These are phyloP conservation scores for Vanacampus margaritifer DNA, from an alignment of 2,113 vertebrate species.

Conservation along the genomic window DNA sequence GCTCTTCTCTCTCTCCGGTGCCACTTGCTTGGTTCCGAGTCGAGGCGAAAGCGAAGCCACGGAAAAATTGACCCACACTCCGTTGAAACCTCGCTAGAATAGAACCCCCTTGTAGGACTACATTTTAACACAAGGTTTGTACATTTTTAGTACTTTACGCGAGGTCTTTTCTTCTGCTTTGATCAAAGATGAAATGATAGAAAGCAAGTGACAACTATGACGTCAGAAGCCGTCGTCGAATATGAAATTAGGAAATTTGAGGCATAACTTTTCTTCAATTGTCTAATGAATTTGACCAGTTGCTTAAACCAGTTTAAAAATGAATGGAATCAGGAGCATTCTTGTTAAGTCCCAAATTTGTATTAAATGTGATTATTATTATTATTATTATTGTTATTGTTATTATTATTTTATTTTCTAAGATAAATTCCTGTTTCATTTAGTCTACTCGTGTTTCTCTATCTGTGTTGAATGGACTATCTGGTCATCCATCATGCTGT, in stretches of 20 bases:
- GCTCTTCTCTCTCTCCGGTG: neutral
- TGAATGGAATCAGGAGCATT: slow-evolving; percentile 23
- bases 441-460: neutral
- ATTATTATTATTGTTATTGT: too few species aligned
- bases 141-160: too few species aligned
- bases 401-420: too few species aligned
- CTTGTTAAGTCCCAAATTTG: neutral
- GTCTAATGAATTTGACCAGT: neutral
- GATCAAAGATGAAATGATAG: neutral
- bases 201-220: slow-evolving; percentile 17
- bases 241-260: neutral
- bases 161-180: neutral
- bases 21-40: slow-evolving; percentile 5
- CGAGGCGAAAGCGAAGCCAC: neutral
- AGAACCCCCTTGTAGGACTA: neutral
- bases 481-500: slow-evolving; percentile 14
- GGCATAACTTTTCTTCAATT: neutral
- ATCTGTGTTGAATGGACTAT: too few species aligned
- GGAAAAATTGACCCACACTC: neutral
- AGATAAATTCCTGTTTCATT: neutral
- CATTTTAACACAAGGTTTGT: slow-evolving; percentile 21
- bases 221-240: neutral
- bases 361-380: neutral
- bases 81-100: neutral
- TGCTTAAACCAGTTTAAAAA: neutral